Base-by-base conservation (phyloP, 2,888 invertebrate species). In the Chymomyza fuscimana region DNA sequence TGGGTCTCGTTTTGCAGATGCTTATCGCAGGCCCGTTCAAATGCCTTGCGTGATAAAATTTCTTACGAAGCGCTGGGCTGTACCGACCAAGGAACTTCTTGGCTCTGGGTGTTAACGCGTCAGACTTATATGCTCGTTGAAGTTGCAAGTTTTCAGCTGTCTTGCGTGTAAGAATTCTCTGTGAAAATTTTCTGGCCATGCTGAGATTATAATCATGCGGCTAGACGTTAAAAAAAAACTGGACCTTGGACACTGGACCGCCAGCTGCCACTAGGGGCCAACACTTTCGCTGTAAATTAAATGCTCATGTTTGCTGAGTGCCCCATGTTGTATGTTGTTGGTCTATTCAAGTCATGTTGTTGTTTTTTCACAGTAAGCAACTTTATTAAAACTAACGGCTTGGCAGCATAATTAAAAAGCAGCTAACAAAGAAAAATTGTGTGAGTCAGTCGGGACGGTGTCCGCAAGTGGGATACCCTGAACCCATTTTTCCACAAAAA, bases 101-200 rank as follows among this genome's bases (percentile, higher is more conserved):
- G 36, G 25, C 65, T 51, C 67, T 80, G 78, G 80, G 84, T 85
- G 84, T 85, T 84, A 86, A 84, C 85, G 62, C 46, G 54, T n/a
- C 36, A 32, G 50, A 36, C 29, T 59, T 19, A 25, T 32, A 36
- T 2, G 51, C 32, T 54, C 51, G 25, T 52, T 40, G 40, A 6
- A 9, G 81, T 73, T 70, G 83, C 83, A 81, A 77, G 81, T 80
- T 85, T 85, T 80, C 82, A 81, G 82, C 85, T 80, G 85, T 77
- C 81, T 61, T 87, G 88, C 87, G 87, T 89, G 88, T 85, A 86
- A 80, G 85, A 88, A 88, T 89, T 87, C 81, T 79, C 80, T 78
- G 80, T 80, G 86, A 81, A 46, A 46, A 87, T 80, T 84, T 73
- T 60, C 59, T 50, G 66, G 40, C 66, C 32, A 60, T 46, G 29